A percentile compares a stretch with the other conserved stretches of the same genome.
These are phyloP conservation scores for Pterocles orientalis DNA, from an alignment of 2,113 vertebrate genomes.

Conservation along the genomic window DNA sequence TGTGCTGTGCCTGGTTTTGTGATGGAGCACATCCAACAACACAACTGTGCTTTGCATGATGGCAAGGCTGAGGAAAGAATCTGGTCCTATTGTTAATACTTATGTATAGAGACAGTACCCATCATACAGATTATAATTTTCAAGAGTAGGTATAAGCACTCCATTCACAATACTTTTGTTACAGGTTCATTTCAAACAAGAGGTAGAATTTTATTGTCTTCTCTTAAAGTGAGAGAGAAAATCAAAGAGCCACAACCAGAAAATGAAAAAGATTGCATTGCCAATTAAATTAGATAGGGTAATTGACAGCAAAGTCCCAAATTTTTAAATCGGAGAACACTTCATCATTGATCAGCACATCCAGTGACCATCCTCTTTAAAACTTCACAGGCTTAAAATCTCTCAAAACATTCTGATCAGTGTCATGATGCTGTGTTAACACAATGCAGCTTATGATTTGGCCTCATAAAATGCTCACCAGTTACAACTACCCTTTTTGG, in stretches of 20 bases:
- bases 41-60: not conserved
- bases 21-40: not conserved
- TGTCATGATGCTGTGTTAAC: not conserved
- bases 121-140: not conserved
- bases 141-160: not conserved
- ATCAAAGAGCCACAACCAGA: not conserved
- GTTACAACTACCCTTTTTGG: not conserved
- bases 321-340: not conserved
- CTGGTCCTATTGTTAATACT: not conserved
- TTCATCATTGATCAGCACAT: not conserved
- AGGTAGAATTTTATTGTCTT: not conserved
- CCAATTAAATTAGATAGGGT: not conserved
- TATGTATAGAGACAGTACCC: not conserved
- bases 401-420: not conserved
- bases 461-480: not conserved
- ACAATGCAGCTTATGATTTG: not conserved
- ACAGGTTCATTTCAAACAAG: not conserved
- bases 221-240: not conserved
- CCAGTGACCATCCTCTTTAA: not conserved
- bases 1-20: not conserved
- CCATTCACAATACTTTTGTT: not conserved
- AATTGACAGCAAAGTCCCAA: not conserved
- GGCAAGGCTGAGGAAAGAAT: not conserved
- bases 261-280: not conserved
- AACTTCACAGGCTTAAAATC: not conserved